A percentile compares a stretch with the other conserved stretches of the same genome.
These are phyloP conservation scores for Ascaphus truei DNA, from an alignment of 2,113 vertebrate species.

Conservation along the genomic window DNA sequence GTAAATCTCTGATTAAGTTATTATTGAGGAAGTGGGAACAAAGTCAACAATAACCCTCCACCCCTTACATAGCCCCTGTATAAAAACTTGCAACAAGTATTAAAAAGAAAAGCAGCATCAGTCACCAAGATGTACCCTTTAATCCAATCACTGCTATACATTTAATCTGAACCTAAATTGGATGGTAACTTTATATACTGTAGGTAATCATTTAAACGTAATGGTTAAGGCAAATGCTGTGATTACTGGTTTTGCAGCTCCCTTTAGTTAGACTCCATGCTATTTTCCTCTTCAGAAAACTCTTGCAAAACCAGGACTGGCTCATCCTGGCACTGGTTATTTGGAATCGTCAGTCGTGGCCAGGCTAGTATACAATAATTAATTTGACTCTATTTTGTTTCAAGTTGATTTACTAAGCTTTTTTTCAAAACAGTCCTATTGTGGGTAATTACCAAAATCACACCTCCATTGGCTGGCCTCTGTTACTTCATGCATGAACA, in stretches of 20 bases:
- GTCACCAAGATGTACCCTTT: neutral
- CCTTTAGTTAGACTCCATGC: neutral
- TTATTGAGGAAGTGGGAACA: too few species aligned
- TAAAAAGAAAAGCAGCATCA: neutral
- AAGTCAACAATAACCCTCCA: too few species aligned
- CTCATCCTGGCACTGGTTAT: neutral
- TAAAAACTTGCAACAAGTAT: neutral
- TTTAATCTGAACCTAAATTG: too few species aligned
- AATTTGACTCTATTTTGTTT: constrained; percentile 72
- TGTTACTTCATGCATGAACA: constrained; percentile 71
- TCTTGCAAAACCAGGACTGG: constrained; percentile 1
- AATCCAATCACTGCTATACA: too few species aligned
- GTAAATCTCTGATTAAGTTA: too few species aligned
- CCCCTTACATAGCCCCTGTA: too few species aligned
- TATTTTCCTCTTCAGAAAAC: neutral
- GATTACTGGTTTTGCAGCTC: neutral
- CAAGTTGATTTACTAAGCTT: constrained; percentile 59
- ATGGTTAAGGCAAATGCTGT: too few species aligned
- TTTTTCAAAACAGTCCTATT: constrained; percentile 63
- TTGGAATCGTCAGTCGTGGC: neutral
- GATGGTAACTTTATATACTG: too few species aligned
- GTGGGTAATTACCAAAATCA: constrained; percentile 68
- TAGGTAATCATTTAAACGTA: too few species aligned
- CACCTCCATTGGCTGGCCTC: constrained; percentile 62
- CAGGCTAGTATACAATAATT: constrained; percentile 60